Base-by-base conservation (phyloP, 2,888 invertebrate species). In the Tenthredo mesomela region DNA sequence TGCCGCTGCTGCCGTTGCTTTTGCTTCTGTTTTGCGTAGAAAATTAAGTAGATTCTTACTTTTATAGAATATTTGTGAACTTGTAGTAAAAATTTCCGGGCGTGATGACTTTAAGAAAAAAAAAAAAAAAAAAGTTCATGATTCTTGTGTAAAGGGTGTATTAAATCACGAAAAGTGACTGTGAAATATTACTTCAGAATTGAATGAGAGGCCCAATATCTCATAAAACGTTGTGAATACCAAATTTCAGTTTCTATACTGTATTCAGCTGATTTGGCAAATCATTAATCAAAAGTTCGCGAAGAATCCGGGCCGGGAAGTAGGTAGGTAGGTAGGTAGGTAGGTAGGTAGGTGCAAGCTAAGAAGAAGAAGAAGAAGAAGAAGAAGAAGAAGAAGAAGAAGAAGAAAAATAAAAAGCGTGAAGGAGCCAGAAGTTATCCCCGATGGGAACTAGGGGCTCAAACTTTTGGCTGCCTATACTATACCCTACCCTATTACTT, bases 241-340 rank as follows among this genome's bases (percentile, higher is more conserved):
- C 67, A 67, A 67, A 67, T 67, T 43, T 73, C 73, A 21, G 43
- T 15, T 77, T 47, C 33, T n/a, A 18, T 50, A 54, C n/a, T 2
- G 50, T 50, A 54, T 77, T 54, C 47, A 33, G 77, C 33, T 80
- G 80, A 33, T 80, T 65, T 80, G 29, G 80, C 61, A 70, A 82
- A 82, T 67, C 82, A 47, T 82, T 67, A 67, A 82, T 82, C 82
- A 82, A 82, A 82, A 82, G 47, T 65, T 82, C n/a, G 10, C 25
- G 37, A 12, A 65, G 67, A 70, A 82, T 67, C 21, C 43, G 25
- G 6, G 2, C 71, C 40, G 43, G 71, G 71, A 73, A 43, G 71
- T 40, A n/a, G 71, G 71, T n/a, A 37, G 37, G 18, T 2, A n/a
- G 18, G 15, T 6, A n/a, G n/a, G n/a, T n/a, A n/a, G n/a, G n/a